These are phyloP conservation scores for Eilema caniola DNA, from an alignment of 2,888 invertebrate species.

Conservation along the genomic window DNA sequence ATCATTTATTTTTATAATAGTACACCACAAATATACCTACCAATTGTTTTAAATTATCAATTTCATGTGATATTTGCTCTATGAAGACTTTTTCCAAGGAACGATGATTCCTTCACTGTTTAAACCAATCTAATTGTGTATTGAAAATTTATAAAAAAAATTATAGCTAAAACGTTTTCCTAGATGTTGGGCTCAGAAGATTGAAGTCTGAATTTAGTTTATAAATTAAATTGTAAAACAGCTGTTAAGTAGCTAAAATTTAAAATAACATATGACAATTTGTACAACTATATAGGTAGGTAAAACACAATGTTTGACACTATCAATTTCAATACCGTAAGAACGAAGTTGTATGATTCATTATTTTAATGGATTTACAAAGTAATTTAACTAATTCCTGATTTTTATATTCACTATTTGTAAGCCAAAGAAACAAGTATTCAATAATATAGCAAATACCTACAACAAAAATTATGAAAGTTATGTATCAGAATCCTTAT, in stretches of 20 bases:
- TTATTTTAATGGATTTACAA: not conserved
- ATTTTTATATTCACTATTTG: not conserved
- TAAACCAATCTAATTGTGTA: not conserved
- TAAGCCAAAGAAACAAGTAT: not conserved
- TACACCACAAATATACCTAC: not conserved
- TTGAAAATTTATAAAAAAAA: not conserved
- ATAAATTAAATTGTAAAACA: not conserved
- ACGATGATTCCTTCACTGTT: not conserved
- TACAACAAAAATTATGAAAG: not conserved
- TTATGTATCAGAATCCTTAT: not conserved
- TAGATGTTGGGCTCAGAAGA: not conserved
- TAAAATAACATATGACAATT: too few relatives aligned
- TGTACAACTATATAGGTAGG: not conserved
- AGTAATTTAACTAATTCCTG: not conserved
- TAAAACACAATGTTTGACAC: not conserved
- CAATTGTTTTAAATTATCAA: not conserved
- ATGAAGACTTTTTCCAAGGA: not conserved
- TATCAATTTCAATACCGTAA: not conserved
- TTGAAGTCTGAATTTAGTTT: not conserved
- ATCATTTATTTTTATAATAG: not conserved
- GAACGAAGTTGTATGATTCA: not conserved
- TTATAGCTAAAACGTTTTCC: not conserved
- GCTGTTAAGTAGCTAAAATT: not conserved
- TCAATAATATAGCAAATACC: not conserved
- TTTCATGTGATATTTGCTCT: not conserved